A percentile compares a stretch with the other conserved stretches of the same genome.
Evolutionary conservation across 2,797 vertebrate genomes (phyloP).

Genomic region (Acanthis flammea): DNA sequence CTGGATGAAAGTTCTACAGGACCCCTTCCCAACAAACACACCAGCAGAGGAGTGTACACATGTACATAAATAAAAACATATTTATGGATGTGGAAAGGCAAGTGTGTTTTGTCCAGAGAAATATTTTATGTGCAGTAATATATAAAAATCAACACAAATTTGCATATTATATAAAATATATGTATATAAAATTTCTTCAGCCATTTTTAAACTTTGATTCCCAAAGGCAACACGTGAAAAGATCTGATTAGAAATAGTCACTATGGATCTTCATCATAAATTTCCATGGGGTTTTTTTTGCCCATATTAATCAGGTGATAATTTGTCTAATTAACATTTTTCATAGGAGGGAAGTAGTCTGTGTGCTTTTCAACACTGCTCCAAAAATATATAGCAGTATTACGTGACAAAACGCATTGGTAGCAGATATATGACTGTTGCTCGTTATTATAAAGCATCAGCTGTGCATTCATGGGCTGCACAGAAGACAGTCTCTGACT

Average conservation of each 20-base stretch:
- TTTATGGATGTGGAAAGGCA: background rate
- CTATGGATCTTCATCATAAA: background rate
- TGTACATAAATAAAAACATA: background rate
- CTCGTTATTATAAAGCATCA: background rate
- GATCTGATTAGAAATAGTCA: background rate
- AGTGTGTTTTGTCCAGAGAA: background rate
- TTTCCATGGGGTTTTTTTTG: background rate
- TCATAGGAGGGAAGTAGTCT: background rate
- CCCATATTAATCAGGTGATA: background rate
- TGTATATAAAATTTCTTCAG: background rate
- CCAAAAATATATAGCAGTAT: background rate
- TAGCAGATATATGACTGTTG: background rate
- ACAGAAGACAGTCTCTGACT: background rate
- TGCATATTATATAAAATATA: background rate
- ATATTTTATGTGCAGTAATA: background rate
- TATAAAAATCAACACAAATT: background rate
- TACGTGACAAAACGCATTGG: conserved; percentile 5
- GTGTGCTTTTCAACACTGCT: conserved; percentile 38
- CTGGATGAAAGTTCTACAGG: background rate
- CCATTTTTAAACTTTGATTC: background rate
- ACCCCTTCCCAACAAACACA: background rate
- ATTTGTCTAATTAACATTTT: background rate
- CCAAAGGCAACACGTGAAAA: background rate
- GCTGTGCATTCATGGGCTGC: background rate
- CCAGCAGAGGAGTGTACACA: background rate